Base-by-base conservation (phyloP, 2,888 invertebrate genomes). In the Lasioglossum lativentre region DNA sequence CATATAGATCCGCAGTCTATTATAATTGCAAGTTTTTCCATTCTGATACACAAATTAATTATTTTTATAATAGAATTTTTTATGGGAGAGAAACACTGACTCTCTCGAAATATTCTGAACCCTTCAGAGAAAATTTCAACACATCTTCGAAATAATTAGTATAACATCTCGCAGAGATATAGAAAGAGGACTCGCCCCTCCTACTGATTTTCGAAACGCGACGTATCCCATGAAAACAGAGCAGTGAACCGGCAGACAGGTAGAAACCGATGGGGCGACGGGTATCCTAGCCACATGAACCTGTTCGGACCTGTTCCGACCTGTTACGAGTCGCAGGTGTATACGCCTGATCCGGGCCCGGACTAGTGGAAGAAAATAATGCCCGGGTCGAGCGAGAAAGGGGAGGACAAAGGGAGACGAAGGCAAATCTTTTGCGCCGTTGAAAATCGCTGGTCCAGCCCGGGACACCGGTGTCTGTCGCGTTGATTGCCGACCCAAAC, bases 301-400 rank as follows among this genome's bases (percentile, higher is more conserved):
- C 94, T 94, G 94, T 89, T 4, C 23, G 23, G 23, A 52, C 52
- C 47, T 47, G 47, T 6, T 92, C 92, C 90, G 93, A 94, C 94
- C 94, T 94, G 94, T 93, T 94, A 91, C 89, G 86, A 90, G 93
- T 92, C 89, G 94, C 94, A 94, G 94, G 94, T 94, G 88, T 83
- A 88, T 86, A 80, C 80, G 90, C 79, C 86, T 85, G 87, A 86
- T 80, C 76, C 85, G 77, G 89, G 86, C 86, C 89, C 90, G 75
- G 75, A 88, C 84, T 86, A 77, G 87, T 86, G 86, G 89, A 88
- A 90, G 92, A 92, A 92, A 92, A 91, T 89, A 89, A 89, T 88
- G 80, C 82, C 71, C 83, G 66, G 83, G 68, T 86, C 86, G 89
- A 87, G 80, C 88, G 82, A 90, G 89, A 86, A 87, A 86, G 87